Percentiles rank a stretch among this genome's conserved stretches.
These are phyloP conservation scores for Anoplophora glabripennis DNA, from an alignment of 1,140 invertebrate genomes.

Conservation along the genomic window DNA sequence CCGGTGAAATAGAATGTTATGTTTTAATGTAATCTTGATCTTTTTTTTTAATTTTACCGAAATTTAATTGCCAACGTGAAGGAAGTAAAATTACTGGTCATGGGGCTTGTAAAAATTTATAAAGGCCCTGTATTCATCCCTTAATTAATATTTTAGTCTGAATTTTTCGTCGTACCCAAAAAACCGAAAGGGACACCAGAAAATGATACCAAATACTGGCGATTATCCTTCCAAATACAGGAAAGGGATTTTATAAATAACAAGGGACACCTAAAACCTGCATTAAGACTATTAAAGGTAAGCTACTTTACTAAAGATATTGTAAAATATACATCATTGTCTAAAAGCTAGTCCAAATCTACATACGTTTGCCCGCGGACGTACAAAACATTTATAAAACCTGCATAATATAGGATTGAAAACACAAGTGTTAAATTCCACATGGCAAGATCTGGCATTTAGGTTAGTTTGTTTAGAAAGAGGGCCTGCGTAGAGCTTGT, in stretches of 20 bases:
- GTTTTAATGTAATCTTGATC: too few relatives aligned
- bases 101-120: not conserved
- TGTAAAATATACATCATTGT: too few relatives aligned
- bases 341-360: too few relatives aligned
- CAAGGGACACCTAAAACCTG: conserved; percentile 31
- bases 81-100: not conserved
- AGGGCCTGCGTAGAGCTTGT: too few relatives aligned
- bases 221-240: conserved; percentile 41
- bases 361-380: too few relatives aligned
- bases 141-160: not conserved
- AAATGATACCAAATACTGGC: conserved; percentile 28
- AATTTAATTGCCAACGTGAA: not conserved
- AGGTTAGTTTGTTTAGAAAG: too few relatives aligned
- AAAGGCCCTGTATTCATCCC: not conserved
- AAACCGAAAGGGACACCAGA: conserved; percentile 18
- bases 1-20: too few relatives aligned
- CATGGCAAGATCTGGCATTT: too few relatives aligned
- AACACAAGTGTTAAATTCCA: too few relatives aligned
- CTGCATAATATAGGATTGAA: too few relatives aligned
- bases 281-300: conserved; percentile 37
- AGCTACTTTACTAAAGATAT: not conserved
- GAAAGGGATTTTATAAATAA: conserved; percentile 32
- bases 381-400: too few relatives aligned
- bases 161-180: conserved; percentile 43
- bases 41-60: too few relatives aligned